phyloP scores from a whole-genome alignment of 1,140 invertebrate species.

The Drosophila sucinea region DNA sequence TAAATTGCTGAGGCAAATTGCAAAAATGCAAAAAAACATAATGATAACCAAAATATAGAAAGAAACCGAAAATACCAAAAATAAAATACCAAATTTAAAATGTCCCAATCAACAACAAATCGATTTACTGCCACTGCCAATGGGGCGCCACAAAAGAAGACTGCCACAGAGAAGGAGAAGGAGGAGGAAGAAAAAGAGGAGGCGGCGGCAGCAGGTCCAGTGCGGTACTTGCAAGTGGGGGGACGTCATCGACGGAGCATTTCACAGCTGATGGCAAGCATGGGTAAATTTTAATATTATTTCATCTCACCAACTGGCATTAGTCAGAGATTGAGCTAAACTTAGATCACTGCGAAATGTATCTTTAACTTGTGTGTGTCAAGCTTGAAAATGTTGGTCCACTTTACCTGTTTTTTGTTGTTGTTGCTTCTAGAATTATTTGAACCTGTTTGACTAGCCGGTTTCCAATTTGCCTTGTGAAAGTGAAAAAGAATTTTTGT shows the following conservation, averaged over 20 bases:
- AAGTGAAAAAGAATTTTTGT: constrained; percentile 58
- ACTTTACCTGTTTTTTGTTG: constrained; percentile 46
- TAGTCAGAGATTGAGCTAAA: constrained; percentile 1
- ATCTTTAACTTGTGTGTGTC: constrained; percentile 33
- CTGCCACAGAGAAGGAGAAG: constrained; percentile 7
- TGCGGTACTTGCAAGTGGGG: constrained; percentile 53
- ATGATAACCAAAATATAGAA: constrained; percentile 20
- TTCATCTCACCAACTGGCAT: neutral
- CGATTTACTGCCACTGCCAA: neutral
- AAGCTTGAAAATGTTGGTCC: constrained; percentile 40
- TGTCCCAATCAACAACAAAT: constrained; percentile 23
- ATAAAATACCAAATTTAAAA: constrained; percentile 58
- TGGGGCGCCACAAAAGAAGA: constrained; percentile 6
- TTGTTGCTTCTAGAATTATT: constrained; percentile 27
- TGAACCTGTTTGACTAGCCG: constrained; percentile 56
- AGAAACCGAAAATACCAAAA: constrained; percentile 42
- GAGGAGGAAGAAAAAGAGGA: constrained; percentile 24
- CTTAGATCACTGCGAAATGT: constrained; percentile 54
- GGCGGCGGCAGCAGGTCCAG: constrained; percentile 23
- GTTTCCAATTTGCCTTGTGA: constrained; percentile 31
- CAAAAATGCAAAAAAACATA: constrained; percentile 20
- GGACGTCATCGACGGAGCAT: constrained; percentile 81
- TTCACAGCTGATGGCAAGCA: constrained; percentile 79
- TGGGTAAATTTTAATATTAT: constrained; percentile 63
- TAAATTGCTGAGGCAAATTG: constrained; percentile 29